phyloP scores from a whole-genome alignment of 1,140 invertebrate species.

The Subanguina moxae region DNA sequence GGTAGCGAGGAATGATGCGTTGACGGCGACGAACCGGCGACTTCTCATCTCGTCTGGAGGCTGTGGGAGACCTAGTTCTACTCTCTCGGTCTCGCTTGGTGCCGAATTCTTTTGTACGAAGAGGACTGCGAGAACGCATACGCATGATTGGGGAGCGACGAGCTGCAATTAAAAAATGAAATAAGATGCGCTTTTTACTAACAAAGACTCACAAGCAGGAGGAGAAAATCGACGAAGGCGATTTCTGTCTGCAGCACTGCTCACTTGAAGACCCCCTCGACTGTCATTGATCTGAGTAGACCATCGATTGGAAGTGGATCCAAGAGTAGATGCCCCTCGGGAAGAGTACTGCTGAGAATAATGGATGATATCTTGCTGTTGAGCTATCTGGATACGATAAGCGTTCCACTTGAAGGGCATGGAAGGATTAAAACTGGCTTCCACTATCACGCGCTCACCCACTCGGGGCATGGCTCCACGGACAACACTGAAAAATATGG shows the following conservation, averaged over 20 bases:
- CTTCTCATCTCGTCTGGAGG: constrained; percentile 35
- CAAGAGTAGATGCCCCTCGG: background rate
- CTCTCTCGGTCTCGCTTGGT: constrained; percentile 60
- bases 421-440: constrained; percentile 81
- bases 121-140: background rate
- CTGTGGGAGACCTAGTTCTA: constrained; percentile 44
- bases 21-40: constrained; percentile 68
- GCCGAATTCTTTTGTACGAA: constrained; percentile 35
- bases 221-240: background rate
- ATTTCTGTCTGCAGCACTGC: background rate
- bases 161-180: no score
- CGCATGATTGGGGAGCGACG: no score
- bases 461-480: constrained; percentile 75
- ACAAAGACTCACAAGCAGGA: background rate
- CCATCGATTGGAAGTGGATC: background rate
- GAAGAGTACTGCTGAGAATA: background rate
- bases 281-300: background rate
- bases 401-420: constrained; percentile 99
- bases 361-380: background rate
- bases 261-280: constrained; percentile 11
- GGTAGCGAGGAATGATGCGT: constrained; percentile 72
- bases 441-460: constrained; percentile 84
- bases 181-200: no score
- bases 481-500: constrained; percentile 67
- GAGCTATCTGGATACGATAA: constrained; percentile 68